Percentiles rank a stretch among this genome's conserved stretches.
Conservation (phyloP, 1,140 invertebrate species). For the Arion vulgaris region DNA sequence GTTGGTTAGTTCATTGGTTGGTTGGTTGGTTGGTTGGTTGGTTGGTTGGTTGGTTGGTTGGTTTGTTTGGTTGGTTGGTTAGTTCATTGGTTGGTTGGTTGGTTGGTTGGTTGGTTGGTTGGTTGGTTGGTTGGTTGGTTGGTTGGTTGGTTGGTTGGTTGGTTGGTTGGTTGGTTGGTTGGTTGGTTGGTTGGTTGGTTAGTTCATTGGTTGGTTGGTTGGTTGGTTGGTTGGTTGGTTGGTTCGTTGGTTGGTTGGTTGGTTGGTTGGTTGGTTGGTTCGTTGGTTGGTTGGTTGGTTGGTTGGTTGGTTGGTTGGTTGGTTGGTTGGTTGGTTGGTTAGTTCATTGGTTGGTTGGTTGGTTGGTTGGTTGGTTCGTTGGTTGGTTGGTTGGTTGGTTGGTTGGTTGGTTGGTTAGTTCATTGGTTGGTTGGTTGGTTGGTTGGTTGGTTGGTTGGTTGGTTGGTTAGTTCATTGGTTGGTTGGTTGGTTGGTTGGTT, state of each 20-base stretch:
- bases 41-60: not conserved
- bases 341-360: no score
- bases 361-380: slow-evolving; percentile 2
- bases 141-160: not conserved
- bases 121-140: slow-evolving; percentile 1
- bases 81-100: no score
- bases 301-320: slow-evolving; percentile 2
- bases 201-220: no score
- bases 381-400: slow-evolving; percentile 15
- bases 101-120: not conserved
- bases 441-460: no score
- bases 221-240: slow-evolving; percentile 3
- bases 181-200: not conserved
- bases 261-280: slow-evolving; percentile 2
- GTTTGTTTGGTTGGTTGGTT: no score
- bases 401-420: no score
- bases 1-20: no score
- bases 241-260: not conserved
- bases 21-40: not conserved
- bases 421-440: no score
- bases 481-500: slow-evolving; percentile 13
- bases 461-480: no score
- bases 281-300: not conserved
- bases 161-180: not conserved
- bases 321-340: no score